These are phyloP conservation scores for Hypanus sabinus DNA, from an alignment of 2,113 vertebrate genomes.

Conservation along the genomic window DNA sequence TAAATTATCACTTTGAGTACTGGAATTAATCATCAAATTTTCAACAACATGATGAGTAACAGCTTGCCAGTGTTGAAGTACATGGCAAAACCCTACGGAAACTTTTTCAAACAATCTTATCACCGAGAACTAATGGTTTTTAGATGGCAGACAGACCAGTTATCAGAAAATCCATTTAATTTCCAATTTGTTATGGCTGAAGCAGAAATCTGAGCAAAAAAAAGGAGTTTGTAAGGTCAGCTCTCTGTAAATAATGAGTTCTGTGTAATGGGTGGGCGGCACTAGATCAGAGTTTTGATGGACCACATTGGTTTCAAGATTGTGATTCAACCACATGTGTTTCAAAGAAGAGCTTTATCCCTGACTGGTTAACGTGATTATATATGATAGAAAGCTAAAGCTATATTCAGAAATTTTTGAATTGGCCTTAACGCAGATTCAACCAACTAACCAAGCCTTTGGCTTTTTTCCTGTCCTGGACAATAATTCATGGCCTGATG, in stretches of 20 bases:
- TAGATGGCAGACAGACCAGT: background rate
- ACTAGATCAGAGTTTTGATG: background rate
- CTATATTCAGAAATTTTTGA: background rate
- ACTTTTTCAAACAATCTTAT: slow-evolving; percentile 9
- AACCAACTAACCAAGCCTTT: background rate
- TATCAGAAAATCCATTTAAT: slow-evolving; percentile 26
- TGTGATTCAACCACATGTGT: background rate
- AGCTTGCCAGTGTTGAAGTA: background rate
- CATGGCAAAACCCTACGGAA: background rate
- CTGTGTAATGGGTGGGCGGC: background rate
- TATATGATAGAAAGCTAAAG: background rate
- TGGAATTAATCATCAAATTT: slow-evolving; percentile 14
- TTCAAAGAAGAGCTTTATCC: background rate
- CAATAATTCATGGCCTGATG: background rate
- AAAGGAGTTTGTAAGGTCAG: background rate
- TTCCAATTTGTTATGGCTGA: background rate
- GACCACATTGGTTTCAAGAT: background rate
- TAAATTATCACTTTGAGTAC: slow-evolving; percentile 3
- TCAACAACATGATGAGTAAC: background rate
- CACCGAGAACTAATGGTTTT: background rate
- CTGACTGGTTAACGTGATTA: background rate
- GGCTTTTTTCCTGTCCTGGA: background rate
- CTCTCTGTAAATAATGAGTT: slow-evolving; percentile 24
- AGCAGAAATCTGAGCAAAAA: background rate
- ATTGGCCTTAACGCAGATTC: background rate